Percentiles rank a stretch among this genome's conserved stretches.
Conservation (phyloP, 1,140 invertebrate species). For the Venustaconcha ellipsiformis region DNA sequence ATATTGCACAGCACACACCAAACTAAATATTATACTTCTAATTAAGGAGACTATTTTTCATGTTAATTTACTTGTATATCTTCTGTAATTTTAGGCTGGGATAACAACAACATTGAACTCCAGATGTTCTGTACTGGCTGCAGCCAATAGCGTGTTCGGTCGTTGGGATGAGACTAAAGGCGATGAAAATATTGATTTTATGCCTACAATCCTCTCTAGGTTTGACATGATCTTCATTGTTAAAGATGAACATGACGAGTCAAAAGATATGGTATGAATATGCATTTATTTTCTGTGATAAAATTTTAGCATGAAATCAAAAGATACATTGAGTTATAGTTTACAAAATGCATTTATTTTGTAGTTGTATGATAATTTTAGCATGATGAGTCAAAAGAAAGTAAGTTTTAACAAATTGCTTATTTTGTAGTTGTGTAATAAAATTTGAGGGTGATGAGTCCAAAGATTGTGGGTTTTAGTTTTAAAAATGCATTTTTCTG, state of each 20-base stretch:
- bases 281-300: neutral
- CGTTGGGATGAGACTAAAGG: slow-evolving; percentile 99
- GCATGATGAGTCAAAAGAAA: slow-evolving; percentile 81
- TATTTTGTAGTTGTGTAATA: neutral
- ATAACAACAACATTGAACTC: slow-evolving; percentile 99
- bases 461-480: slow-evolving; percentile 79
- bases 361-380: slow-evolving; percentile 93
- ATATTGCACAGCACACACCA: too few relatives aligned
- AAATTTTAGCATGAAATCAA: slow-evolving; percentile 86
- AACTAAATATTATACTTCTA: too few relatives aligned
- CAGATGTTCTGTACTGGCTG: slow-evolving; percentile 97
- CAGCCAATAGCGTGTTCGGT: slow-evolving; percentile 98
- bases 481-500: neutral
- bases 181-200: slow-evolving; percentile 97
- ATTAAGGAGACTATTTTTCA: too few relatives aligned
- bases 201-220: slow-evolving; percentile 99
- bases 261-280: slow-evolving; percentile 82
- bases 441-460: too few relatives aligned
- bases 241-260: slow-evolving; percentile 95
- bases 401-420: slow-evolving; percentile 68
- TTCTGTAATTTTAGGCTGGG: slow-evolving; percentile 78
- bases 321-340: slow-evolving; percentile 81
- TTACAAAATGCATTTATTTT: neutral
- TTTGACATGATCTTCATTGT: slow-evolving; percentile 99
- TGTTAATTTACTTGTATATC: too few relatives aligned